Percentiles rank a stretch among this genome's conserved stretches.
Evolutionary conservation across 2,797 vertebrate genomes (phyloP).

Genomic region (Neosalanx taihuensis): DNA sequence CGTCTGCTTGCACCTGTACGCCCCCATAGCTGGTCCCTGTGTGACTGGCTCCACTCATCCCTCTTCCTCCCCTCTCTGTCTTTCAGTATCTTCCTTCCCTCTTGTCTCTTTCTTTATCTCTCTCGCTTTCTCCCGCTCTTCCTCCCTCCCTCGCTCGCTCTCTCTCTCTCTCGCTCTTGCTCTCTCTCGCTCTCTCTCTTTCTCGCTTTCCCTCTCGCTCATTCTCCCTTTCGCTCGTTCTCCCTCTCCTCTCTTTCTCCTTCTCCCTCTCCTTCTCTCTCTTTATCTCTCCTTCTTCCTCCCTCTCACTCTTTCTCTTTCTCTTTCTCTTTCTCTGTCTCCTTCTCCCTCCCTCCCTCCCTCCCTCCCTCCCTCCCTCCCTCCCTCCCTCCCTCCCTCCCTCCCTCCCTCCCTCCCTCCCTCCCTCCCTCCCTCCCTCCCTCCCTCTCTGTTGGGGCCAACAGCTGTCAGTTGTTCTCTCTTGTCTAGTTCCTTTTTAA

Average conservation of each 20-base stretch:
- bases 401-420: conserved; percentile 32
- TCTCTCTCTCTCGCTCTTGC: not conserved
- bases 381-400: not conserved
- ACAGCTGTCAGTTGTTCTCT: conserved; percentile 73
- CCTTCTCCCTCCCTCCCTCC: not conserved
- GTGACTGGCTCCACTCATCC: not conserved
- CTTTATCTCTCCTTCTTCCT: not conserved
- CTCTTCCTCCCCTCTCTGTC: not conserved
- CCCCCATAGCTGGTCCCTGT: not conserved
- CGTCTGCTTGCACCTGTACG: no score
- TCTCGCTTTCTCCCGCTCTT: no score
- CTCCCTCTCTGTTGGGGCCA: conserved; percentile 46
- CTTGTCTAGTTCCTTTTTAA: conserved; percentile 68
- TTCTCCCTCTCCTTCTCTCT: not conserved
- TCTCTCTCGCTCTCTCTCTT: not conserved
- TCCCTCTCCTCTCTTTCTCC: not conserved
- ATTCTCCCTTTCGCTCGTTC: not conserved
- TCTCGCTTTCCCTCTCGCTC: not conserved
- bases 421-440: not conserved
- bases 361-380: not conserved
- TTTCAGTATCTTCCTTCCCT: conserved; percentile 2
- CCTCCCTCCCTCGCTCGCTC: not conserved
- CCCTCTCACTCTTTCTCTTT: conserved; percentile 13
- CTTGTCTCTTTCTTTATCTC: not conserved
- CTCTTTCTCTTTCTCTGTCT: not conserved